Conservation (phyloP, 2,888 invertebrate species). For the Melieria crassipennis region DNA sequence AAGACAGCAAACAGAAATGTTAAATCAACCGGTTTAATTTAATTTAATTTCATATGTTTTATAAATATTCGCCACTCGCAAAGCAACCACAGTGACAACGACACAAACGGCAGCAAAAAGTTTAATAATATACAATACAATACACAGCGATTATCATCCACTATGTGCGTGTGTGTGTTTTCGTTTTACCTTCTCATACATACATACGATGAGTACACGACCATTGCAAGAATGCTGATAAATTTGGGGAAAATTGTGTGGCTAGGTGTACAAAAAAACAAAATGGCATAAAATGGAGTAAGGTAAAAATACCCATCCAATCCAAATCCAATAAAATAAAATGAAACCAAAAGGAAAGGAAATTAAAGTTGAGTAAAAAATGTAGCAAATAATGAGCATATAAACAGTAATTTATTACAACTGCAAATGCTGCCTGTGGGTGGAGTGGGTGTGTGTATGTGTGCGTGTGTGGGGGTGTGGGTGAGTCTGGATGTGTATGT, state of each 20-base stretch:
- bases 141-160: neutral
- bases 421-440: neutral
- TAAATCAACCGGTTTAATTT: conserved; percentile 34
- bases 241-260: no score
- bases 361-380: neutral
- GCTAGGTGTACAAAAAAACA: no score
- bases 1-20: conserved; percentile 17
- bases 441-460: neutral
- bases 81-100: conserved; percentile 6
- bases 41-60: neutral
- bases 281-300: no score
- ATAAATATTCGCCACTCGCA: neutral
- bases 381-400: neutral
- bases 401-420: neutral
- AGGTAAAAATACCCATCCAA: no score
- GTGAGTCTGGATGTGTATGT: neutral
- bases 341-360: no score
- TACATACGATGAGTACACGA: neutral
- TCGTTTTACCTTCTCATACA: neutral
- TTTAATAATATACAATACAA: neutral
- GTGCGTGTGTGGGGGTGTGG: neutral
- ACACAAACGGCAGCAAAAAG: conserved; percentile 1
- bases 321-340: no score
- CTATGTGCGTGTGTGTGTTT: no score
- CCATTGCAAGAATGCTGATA: neutral